Evolutionary conservation across 2,888 invertebrate genomes (phyloP), one percentile per base, ranked within the genome.

Genomic region (Drosophila nr. perissopoda): DNA sequence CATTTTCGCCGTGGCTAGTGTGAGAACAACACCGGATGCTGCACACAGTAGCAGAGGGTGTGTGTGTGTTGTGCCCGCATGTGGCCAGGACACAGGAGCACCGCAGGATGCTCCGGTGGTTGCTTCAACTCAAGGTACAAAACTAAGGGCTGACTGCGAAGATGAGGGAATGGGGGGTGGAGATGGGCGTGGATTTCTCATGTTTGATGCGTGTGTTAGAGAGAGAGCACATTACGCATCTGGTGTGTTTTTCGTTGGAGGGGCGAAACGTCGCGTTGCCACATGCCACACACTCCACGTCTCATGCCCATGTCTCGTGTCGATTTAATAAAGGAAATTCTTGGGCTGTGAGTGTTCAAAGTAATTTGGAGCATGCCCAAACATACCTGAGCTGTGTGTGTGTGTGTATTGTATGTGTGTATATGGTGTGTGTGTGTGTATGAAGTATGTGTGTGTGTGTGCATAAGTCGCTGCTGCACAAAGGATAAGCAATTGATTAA

Each of bases 311-410:
- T 68, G 71, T 78, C 73, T 46, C 74, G 68, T 72, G 76, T 91
- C 88, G 86, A 91, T 89, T 89, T 91, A 88, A 88, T 88, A 88
- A 91, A 91, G 83, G 81, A 91, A 87, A 88, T 88, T 88, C 87
- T 84, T 71, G 70, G 78, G 38, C 56, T 54, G 56, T 70, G 67
- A 70, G 88, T 89, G 90, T 80, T 88, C 90, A 89, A 84, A 89
- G 88, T 89, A 91, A 88, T 88, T 88, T 88, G 90, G 78, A 89
- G 87, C 82, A 91, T 82, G 81, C 90, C 90, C 78, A 77, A 88
- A 89, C 38, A 88, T 88, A 91, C 91, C 86, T 82, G 83, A 78
- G 76, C 62, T 73, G 62, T 51, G 34, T 64, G 51, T n/a, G 10
- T 11, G 51, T 29, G 10, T 31, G 31, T 2, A 10, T 0, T 31